Evolutionary conservation across 2,888 invertebrate genomes (phyloP).

Genomic region (Syrista parreyssii): DNA sequence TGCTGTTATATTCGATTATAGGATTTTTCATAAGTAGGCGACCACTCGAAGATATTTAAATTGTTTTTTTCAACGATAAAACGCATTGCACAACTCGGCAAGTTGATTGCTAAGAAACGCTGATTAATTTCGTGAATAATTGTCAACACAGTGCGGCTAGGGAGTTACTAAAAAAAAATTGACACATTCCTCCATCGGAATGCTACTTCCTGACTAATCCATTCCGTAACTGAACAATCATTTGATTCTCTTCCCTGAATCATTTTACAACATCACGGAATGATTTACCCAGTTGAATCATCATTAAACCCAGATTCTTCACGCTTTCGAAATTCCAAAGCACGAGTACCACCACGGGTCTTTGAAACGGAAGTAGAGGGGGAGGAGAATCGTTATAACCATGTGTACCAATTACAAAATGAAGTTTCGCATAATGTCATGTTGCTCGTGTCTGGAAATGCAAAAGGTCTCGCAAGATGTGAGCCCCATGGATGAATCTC

Average conservation of each 20-base stretch:
- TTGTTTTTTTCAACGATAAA: background rate
- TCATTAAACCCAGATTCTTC: background rate
- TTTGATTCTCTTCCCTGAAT: background rate
- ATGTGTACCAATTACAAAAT: background rate
- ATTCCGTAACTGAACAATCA: background rate
- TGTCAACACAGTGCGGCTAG: background rate
- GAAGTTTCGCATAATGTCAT: background rate
- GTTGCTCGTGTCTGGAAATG: constrained; percentile 8
- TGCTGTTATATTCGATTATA: background rate
- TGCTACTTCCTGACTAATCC: background rate
- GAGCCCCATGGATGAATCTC: constrained; percentile 62
- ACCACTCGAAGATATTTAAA: background rate
- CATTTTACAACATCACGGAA: background rate
- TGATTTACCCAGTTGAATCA: background rate
- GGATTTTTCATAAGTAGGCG: background rate
- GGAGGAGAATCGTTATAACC: background rate
- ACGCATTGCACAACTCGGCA: background rate
- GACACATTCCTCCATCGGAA: background rate
- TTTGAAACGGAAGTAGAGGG: background rate
- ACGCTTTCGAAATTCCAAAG: background rate
- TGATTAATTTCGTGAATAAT: background rate
- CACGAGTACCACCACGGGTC: background rate
- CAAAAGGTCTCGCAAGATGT: constrained; percentile 60
- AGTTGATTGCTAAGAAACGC: background rate
- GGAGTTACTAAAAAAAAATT: background rate